phyloP scores from a whole-genome alignment of 2,113 vertebrate species.

The Limanda limanda region DNA sequence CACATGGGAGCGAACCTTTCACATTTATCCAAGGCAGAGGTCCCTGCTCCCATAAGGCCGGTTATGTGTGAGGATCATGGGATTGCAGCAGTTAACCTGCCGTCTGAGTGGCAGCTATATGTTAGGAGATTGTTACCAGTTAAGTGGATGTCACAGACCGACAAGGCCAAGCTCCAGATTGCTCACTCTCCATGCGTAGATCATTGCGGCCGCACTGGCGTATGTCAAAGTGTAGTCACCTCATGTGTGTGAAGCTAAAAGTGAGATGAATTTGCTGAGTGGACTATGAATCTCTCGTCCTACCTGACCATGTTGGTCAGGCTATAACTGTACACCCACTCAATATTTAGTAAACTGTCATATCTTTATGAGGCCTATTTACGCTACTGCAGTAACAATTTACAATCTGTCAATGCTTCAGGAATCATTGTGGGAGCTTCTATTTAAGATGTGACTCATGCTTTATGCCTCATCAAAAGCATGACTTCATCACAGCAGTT shows the following conservation, averaged over 20 bases:
- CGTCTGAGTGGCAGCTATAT: constrained; percentile 49
- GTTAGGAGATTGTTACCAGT: constrained; percentile 39
- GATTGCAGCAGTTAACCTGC: constrained; percentile 56
- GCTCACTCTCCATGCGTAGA: constrained; percentile 20
- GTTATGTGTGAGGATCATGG: constrained; percentile 30
- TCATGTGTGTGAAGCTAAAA: constrained; percentile 35
- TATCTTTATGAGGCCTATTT: constrained; percentile 37
- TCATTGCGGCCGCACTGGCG: constrained; percentile 28
- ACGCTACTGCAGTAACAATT: constrained; percentile 17
- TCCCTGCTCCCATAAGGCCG: constrained; percentile 42
- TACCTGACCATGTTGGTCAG: constrained; percentile 4
- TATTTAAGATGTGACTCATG: background rate
- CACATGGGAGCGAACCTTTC: constrained; percentile 34
- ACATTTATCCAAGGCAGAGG: constrained; percentile 23
- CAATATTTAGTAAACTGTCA: constrained; percentile 42
- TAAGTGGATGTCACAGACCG: constrained; percentile 59
- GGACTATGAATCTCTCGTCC: constrained; percentile 44
- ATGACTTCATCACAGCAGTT: too few relatives aligned
- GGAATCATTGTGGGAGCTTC: constrained; percentile 4
- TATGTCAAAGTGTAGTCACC: constrained; percentile 38
- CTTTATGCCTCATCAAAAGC: too few relatives aligned
- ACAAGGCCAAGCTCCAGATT: constrained; percentile 51
- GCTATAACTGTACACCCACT: constrained; percentile 3
- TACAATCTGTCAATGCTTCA: constrained; percentile 16
- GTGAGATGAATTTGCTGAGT: constrained; percentile 52